These are phyloP conservation scores for Paramormyrops kingsleyae DNA, from an alignment of 2,113 vertebrate genomes.

Conservation along the genomic window DNA sequence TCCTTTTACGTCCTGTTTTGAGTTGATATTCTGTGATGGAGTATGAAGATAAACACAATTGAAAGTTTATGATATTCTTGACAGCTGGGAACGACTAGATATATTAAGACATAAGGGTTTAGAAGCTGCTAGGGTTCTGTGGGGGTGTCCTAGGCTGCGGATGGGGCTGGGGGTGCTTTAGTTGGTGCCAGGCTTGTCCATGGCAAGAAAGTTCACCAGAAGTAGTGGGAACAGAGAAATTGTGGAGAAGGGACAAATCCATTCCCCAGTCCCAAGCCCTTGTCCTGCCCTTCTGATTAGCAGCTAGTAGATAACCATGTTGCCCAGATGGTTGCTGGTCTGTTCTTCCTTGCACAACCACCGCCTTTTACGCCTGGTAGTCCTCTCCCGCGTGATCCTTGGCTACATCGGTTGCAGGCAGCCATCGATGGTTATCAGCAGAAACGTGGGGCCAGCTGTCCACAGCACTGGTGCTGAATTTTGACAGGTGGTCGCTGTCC, in stretches of 20 bases:
- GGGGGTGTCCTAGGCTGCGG: background rate
- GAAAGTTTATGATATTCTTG: background rate
- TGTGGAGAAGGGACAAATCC: background rate
- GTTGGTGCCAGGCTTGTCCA: background rate
- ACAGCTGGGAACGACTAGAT: background rate
- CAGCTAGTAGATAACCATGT: background rate
- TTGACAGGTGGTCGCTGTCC: background rate
- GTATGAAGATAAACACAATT: background rate
- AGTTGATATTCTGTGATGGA: background rate
- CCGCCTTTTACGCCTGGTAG: background rate
- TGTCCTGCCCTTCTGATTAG: background rate
- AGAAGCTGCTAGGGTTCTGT: background rate
- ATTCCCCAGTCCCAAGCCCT: background rate
- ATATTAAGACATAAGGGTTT: background rate
- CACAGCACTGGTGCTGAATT: background rate
- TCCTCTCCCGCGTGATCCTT: background rate
- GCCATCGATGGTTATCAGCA: background rate
- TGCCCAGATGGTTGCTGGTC: background rate
- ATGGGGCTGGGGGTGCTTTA: background rate
- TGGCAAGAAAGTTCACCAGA: background rate
- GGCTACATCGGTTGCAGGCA: background rate
- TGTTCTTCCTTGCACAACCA: background rate
- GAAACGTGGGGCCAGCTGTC: background rate
- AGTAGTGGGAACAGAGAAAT: background rate
- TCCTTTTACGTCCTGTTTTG: background rate